A percentile compares a stretch with the other conserved stretches of the same genome.
Conservation (phyloP, 2,888 invertebrate genomes). For the Tenthredo notha region DNA sequence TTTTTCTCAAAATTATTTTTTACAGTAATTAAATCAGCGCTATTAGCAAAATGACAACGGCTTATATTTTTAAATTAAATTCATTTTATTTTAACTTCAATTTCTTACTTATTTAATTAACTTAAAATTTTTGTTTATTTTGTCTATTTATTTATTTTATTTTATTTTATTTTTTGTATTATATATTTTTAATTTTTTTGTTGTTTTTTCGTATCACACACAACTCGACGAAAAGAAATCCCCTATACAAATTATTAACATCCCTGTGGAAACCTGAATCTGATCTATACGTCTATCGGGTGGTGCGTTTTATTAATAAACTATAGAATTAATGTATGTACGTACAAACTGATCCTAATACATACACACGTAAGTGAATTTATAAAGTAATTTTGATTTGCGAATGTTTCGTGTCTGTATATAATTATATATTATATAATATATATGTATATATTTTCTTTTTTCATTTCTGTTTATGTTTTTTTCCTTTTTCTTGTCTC, state of each 20-base stretch:
- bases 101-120: conserved; percentile 56
- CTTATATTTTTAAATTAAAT: conserved; percentile 6
- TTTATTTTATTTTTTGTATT: conserved; percentile 44
- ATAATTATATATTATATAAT: neutral
- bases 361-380: neutral
- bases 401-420: conserved; percentile 6
- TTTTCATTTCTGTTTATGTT: neutral
- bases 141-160: conserved; percentile 23
- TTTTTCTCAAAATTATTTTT: conserved; percentile 40
- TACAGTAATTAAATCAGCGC: conserved; percentile 48
- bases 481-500: neutral
- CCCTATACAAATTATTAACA: neutral
- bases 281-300: neutral
- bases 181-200: conserved; percentile 26
- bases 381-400: conserved; percentile 34
- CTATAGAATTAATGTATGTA: neutral
- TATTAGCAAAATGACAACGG: conserved; percentile 39
- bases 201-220: conserved; percentile 23
- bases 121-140: conserved; percentile 55
- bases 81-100: conserved; percentile 55
- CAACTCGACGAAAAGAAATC: conserved; percentile 7
- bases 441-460: neutral
- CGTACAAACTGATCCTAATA: neutral
- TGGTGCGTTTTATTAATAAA: neutral
- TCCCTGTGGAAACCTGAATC: neutral